Evolutionary conservation across 1,140 invertebrate species (phyloP).

Genomic region (Hesperophylax magnus): DNA sequence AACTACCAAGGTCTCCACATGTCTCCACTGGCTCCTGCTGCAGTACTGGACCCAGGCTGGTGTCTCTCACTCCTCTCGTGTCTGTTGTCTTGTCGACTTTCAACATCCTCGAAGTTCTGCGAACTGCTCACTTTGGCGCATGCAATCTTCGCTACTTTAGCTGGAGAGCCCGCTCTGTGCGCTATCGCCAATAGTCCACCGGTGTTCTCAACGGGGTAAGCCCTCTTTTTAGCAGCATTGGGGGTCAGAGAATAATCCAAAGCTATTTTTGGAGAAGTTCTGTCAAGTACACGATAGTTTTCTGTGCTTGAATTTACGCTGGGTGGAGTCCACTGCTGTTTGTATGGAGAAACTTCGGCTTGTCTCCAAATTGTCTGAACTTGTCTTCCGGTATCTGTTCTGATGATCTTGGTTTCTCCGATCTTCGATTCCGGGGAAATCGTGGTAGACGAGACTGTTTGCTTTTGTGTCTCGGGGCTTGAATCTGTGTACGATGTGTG

Average conservation of each 20-base stretch:
- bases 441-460: constrained; percentile 75
- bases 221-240: constrained; percentile 52
- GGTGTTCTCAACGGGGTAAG: constrained; percentile 8
- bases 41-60: constrained; percentile 32
- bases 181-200: constrained; percentile 6
- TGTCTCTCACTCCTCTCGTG: constrained; percentile 26
- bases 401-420: constrained; percentile 25
- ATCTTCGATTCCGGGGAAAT: constrained; percentile 68
- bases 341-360: neutral
- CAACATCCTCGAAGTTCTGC: constrained; percentile 41
- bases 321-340: constrained; percentile 32
- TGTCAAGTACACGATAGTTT: constrained; percentile 49
- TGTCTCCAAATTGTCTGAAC: neutral
- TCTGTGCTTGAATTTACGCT: constrained; percentile 26
- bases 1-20: constrained; percentile 56
- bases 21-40: constrained; percentile 24
- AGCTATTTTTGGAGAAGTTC: constrained; percentile 60
- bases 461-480: constrained; percentile 74
- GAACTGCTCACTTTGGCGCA: constrained; percentile 62
- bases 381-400: neutral
- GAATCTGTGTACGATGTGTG: constrained; percentile 69
- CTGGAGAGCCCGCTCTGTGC: constrained; percentile 33
- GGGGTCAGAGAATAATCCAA: constrained; percentile 48
- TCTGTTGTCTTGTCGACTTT: constrained; percentile 9
- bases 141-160: constrained; percentile 62